These are phyloP conservation scores for Creontiades dilutus DNA, from an alignment of 2,888 invertebrate genomes.

Conservation along the genomic window DNA sequence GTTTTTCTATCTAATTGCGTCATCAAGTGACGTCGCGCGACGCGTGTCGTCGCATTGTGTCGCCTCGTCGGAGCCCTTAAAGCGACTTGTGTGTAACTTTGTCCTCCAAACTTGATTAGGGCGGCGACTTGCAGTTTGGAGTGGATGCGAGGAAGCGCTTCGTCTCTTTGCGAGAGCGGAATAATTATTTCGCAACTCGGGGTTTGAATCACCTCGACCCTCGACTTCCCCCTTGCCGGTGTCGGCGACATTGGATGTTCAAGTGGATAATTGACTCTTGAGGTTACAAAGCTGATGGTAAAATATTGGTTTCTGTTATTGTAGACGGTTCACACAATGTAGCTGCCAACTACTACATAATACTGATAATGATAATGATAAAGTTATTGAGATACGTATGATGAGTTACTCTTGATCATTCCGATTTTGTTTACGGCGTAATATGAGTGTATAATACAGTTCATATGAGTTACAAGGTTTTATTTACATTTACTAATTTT, in stretches of 20 bases:
- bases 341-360: too few species aligned
- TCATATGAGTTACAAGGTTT: too few species aligned
- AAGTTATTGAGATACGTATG: too few species aligned
- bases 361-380: too few species aligned
- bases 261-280: conserved; percentile 18
- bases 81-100: conserved; percentile 35
- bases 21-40: conserved; percentile 47
- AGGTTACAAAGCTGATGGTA: background rate
- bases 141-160: conserved; percentile 9
- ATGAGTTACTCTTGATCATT: too few species aligned
- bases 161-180: background rate
- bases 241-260: background rate
- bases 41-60: conserved; percentile 53
- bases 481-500: too few species aligned
- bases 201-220: background rate
- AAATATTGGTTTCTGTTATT: background rate
- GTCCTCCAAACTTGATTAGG: conserved; percentile 52
- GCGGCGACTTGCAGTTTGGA: conserved; percentile 40
- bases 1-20: conserved; percentile 67
- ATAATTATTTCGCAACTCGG: conserved; percentile 51
- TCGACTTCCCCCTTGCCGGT: background rate
- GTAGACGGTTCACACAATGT: too few species aligned
- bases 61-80: background rate
- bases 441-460: too few species aligned
- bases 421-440: too few species aligned